These are phyloP conservation scores for Semaprochilodus insignis DNA, from an alignment of 2,797 vertebrate genomes.

Conservation along the genomic window DNA sequence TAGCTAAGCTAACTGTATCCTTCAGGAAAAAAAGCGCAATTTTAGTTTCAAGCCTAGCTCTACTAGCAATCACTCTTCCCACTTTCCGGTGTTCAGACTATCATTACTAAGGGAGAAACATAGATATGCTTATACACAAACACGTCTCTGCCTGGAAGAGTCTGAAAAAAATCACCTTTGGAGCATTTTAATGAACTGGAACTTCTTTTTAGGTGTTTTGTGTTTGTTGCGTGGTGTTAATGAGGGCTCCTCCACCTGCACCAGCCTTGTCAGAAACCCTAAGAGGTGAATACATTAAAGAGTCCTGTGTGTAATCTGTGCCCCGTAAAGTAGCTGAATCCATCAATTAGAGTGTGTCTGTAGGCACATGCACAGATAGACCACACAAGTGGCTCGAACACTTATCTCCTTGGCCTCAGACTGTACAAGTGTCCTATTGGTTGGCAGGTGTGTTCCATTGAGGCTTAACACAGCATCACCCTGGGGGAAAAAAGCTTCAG, in stretches of 20 bases:
- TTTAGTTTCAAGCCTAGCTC: neutral
- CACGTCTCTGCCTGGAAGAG: neutral
- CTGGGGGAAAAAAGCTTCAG: too few species aligned
- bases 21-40: neutral
- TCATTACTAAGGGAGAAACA: constrained; percentile 7
- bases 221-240: neutral
- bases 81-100: neutral
- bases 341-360: too few species aligned
- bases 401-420: too few species aligned
- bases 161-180: neutral
- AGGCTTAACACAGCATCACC: too few species aligned
- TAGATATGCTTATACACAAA: neutral
- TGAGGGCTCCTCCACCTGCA: neutral
- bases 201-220: neutral
- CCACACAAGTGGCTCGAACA: too few species aligned
- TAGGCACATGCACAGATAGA: too few species aligned
- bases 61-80: neutral
- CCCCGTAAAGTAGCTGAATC: too few species aligned
- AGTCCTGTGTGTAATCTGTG: neutral
- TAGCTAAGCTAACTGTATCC: neutral
- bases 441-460: too few species aligned
- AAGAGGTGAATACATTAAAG: neutral
- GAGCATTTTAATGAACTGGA: neutral
- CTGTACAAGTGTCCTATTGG: too few species aligned
- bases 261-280: neutral